Conservation (phyloP, 2,113 vertebrate genomes). For the Pelecanoides urinatrix region DNA sequence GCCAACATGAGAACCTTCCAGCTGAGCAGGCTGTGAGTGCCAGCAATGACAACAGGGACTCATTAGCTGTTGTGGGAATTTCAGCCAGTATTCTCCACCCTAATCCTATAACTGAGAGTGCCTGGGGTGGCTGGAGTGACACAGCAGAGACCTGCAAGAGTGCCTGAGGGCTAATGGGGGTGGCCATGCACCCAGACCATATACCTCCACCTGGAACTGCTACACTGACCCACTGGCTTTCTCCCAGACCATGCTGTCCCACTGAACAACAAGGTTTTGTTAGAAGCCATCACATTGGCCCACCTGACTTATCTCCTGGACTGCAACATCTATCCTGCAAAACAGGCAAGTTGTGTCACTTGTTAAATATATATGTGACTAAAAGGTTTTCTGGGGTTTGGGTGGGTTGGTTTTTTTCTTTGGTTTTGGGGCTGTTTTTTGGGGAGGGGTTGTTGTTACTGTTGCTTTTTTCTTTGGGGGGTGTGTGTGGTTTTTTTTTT, state of each 20-base stretch:
- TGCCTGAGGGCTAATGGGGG: not conserved
- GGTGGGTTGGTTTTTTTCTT: not conserved
- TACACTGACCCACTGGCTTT: not conserved
- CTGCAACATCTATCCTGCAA: not conserved
- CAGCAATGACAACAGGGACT: not conserved
- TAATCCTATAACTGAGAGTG: rapidly evolving
- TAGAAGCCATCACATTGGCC: not conserved
- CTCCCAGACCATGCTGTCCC: not conserved
- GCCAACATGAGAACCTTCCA: not conserved
- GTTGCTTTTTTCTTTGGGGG: not conserved
- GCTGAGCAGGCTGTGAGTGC: not conserved
- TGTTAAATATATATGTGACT: not conserved
- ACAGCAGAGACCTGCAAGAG: not conserved
- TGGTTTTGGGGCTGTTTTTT: not conserved
- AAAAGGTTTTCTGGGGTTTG: not conserved
- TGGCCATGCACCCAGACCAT: not conserved
- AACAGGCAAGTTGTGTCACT: not conserved
- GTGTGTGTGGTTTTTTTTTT: not conserved
- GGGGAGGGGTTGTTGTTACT: not conserved
- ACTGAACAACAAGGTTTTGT: no score
- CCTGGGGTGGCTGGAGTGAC: not conserved
- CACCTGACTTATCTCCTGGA: not conserved
- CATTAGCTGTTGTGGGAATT: not conserved
- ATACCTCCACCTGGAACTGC: no score
- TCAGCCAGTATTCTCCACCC: not conserved